Conservation (phyloP, 2,113 vertebrate species). For the Hiodon tergisus region DNA sequence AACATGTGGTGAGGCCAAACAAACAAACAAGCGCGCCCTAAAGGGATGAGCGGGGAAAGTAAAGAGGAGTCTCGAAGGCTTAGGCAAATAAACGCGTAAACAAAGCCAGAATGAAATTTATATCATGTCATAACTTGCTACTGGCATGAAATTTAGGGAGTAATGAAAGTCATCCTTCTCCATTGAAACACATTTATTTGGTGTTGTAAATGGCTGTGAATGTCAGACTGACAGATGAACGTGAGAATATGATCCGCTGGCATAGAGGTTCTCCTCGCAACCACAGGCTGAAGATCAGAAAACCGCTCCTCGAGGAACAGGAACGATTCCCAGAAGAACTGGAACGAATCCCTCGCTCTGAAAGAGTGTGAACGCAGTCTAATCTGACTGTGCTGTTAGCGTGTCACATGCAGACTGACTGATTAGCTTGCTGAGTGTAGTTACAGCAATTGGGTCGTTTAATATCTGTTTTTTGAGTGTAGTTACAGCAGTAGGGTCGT, state of each 20-base stretch:
- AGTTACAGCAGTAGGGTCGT: no score
- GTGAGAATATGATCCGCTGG: background rate
- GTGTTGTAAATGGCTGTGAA: background rate
- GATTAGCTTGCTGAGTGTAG: no score
- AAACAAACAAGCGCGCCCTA: conserved; percentile 50
- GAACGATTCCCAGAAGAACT: background rate
- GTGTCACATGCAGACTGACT: background rate
- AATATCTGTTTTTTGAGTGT: no score
- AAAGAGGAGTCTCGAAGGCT: background rate
- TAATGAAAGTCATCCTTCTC: background rate
- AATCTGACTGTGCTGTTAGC: background rate
- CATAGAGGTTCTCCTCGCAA: background rate
- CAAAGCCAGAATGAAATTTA: background rate
- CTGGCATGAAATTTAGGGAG: background rate
- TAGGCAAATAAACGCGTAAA: background rate
- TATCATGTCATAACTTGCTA: background rate
- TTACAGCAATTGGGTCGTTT: no score
- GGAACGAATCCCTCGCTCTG: background rate
- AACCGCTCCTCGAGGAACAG: background rate
- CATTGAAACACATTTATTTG: conserved; percentile 3
- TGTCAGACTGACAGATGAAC: background rate
- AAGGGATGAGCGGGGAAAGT: conserved; percentile 1
- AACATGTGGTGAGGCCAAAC: conserved; percentile 45
- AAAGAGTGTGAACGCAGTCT: background rate
- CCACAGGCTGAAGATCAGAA: conserved; percentile 2